Evolutionary conservation across 2,113 vertebrate genomes (phyloP).

Genomic region (Sturnus vulgaris): DNA sequence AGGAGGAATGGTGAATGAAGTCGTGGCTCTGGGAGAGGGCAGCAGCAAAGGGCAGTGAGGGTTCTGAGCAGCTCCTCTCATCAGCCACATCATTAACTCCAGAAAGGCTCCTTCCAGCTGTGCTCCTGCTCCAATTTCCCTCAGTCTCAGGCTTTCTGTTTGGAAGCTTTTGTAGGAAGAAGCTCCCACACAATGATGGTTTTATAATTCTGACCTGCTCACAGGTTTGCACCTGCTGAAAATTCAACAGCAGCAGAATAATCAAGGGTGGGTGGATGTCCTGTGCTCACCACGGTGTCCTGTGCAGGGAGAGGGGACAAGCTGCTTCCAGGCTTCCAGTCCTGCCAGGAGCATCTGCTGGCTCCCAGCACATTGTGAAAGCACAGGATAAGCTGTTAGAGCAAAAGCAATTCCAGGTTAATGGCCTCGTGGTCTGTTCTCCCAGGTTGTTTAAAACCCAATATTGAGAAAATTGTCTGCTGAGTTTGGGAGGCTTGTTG

Average conservation of each 20-base stretch:
- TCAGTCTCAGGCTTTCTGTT: not conserved
- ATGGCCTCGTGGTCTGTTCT: not conserved
- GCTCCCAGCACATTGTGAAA: not conserved
- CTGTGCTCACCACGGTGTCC: fast-evolving
- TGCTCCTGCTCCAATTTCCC: not conserved
- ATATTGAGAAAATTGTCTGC: not conserved
- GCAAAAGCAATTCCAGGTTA: not conserved
- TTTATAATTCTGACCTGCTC: not conserved
- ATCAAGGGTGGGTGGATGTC: not conserved
- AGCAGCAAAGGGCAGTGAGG: not conserved
- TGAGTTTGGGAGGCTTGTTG: not conserved
- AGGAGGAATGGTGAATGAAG: not conserved
- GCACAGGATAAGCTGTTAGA: not conserved
- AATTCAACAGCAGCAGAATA: not conserved
- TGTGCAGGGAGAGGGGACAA: not conserved
- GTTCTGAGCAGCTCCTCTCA: not conserved
- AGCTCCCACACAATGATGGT: not conserved
- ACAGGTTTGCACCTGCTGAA: not conserved
- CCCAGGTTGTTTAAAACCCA: not conserved
- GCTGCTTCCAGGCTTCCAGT: not conserved
- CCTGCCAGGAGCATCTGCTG: not conserved
- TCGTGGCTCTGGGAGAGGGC: not conserved
- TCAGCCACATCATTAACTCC: not conserved
- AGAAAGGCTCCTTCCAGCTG: not conserved
- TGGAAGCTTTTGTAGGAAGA: not conserved